These are phyloP conservation scores for Orussus abietinus DNA, from an alignment of 1,140 invertebrate species.

Conservation along the genomic window DNA sequence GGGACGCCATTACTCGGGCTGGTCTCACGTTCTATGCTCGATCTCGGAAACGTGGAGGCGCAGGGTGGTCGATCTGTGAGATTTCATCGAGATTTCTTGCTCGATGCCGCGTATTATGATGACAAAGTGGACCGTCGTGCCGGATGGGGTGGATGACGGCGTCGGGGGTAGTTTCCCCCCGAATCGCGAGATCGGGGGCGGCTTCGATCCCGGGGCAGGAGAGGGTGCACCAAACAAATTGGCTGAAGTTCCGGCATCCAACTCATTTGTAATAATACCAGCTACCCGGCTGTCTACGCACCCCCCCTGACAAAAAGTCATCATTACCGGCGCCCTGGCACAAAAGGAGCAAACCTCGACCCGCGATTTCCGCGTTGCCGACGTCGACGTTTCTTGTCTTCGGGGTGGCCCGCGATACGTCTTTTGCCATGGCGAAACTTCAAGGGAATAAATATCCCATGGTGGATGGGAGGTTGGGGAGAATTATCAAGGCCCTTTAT, in stretches of 20 bases:
- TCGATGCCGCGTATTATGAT: constrained; percentile 24
- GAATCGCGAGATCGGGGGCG: background rate
- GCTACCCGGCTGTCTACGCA: constrained; percentile 20
- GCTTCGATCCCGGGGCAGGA: background rate
- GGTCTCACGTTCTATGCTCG: background rate
- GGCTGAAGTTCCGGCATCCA: constrained; percentile 34
- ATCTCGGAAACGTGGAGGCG: background rate
- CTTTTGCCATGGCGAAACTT: too few species aligned
- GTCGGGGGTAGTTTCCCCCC: too few species aligned
- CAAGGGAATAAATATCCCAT: too few species aligned
- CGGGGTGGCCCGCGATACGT: too few species aligned
- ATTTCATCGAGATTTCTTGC: constrained; percentile 9
- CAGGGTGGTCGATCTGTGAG: background rate
- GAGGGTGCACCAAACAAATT: constrained; percentile 33
- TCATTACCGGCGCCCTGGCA: constrained; percentile 18
- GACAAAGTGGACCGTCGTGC: constrained; percentile 29
- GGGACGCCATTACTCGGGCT: background rate
- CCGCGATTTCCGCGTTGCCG: too few species aligned
- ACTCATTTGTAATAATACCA: constrained; percentile 40
- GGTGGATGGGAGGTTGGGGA: too few species aligned
- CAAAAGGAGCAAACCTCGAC: constrained; percentile 18
- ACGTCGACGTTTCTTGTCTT: constrained; percentile 11
- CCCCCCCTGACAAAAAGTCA: constrained; percentile 14
- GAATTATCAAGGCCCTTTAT: too few species aligned
- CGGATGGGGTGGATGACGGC: constrained; percentile 4